Evolutionary conservation across 2,888 invertebrate genomes (phyloP).

Genomic region (Tiliacea aurago): DNA sequence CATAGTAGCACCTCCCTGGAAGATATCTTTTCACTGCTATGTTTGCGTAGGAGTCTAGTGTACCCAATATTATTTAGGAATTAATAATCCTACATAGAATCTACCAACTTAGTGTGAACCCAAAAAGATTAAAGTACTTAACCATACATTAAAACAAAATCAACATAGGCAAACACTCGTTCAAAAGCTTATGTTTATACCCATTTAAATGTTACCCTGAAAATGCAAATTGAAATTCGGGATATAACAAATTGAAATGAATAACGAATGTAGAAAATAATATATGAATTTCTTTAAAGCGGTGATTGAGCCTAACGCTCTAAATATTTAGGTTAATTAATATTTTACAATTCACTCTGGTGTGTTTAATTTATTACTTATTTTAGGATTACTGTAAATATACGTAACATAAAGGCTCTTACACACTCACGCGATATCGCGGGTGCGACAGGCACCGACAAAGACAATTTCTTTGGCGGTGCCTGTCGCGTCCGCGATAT

Average conservation of each 20-base stretch:
- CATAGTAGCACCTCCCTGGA: background rate
- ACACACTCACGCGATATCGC: too few relatives aligned
- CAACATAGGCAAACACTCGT: slow-evolving; percentile 33
- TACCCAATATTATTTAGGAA: background rate
- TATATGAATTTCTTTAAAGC: slow-evolving; percentile 16
- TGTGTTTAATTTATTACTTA: background rate
- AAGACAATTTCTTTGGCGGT: too few relatives aligned
- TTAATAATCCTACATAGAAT: background rate
- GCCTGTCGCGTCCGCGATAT: too few relatives aligned
- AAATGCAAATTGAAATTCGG: slow-evolving; percentile 40
- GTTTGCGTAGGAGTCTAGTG: background rate
- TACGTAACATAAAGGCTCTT: too few relatives aligned
- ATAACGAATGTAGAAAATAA: slow-evolving; percentile 28
- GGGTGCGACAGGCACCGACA: too few relatives aligned
- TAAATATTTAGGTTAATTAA: background rate
- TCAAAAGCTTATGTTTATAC: slow-evolving; percentile 15
- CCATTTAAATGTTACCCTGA: slow-evolving; percentile 29
- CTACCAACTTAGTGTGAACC: slow-evolving; percentile 8
- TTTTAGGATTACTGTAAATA: background rate
- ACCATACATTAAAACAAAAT: slow-evolving; percentile 35
- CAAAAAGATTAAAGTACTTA: slow-evolving; percentile 31
- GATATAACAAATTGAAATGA: slow-evolving; percentile 27
- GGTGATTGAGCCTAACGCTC: background rate
- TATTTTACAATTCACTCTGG: background rate
- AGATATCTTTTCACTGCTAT: background rate